phyloP scores from a whole-genome alignment of 2,888 invertebrate species.

The Xestia xanthographa region DNA sequence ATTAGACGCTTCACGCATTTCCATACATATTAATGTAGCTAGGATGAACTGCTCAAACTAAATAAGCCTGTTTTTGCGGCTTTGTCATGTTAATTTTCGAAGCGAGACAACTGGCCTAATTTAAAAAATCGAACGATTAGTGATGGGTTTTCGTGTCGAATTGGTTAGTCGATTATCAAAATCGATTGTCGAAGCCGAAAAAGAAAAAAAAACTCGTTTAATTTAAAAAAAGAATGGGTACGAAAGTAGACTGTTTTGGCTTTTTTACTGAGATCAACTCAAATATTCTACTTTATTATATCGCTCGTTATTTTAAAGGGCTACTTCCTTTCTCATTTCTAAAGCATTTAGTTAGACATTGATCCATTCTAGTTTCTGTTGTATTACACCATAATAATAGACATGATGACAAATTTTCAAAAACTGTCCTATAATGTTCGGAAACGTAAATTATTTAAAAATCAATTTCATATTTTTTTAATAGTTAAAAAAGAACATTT shows the following conservation, averaged over 20 bases:
- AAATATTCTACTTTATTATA: conserved; percentile 5
- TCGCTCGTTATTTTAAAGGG: background rate
- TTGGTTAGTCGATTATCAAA: conserved; percentile 27
- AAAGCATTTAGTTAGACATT: background rate
- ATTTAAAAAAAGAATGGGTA: background rate
- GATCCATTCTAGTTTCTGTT: conserved; percentile 11
- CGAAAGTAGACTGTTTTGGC: background rate
- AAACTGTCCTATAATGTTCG: too few species aligned
- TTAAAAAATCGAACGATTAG: conserved; percentile 42
- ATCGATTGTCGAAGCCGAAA: background rate
- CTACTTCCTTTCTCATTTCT: background rate
- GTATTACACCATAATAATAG: conserved; percentile 19
- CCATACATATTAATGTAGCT: conserved; percentile 75
- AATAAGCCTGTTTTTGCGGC: conserved; percentile 70
- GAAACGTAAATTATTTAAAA: too few species aligned
- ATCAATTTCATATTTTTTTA: too few species aligned
- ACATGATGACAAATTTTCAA: too few species aligned
- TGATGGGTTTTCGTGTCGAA: background rate
- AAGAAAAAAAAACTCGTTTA: background rate
- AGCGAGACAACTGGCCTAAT: conserved; percentile 43
- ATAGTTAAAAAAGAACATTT: too few species aligned
- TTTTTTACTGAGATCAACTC: conserved; percentile 13
- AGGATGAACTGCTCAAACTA: conserved; percentile 69
- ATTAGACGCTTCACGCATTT: conserved; percentile 64
- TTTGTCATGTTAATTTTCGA: conserved; percentile 72